Base-by-base conservation (phyloP, 2,888 invertebrate species). In the Balanococcus diminutus region DNA sequence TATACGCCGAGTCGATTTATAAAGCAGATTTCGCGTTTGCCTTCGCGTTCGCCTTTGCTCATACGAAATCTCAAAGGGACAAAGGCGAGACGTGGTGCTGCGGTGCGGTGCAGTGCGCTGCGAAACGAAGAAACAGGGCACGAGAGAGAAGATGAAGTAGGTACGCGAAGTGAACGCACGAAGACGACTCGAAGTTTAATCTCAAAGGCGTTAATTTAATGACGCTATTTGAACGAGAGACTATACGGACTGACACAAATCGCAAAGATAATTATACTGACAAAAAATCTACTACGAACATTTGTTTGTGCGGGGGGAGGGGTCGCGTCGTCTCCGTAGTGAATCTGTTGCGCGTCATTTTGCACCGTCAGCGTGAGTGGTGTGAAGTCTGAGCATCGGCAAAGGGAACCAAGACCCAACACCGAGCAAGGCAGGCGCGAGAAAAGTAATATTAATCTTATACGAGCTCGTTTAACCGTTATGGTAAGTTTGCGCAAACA, bases 321-420 rank as follows among this genome's bases (percentile, higher is more conserved):
- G 22, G 0, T 56, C 56, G 22, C 56, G 22, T 9, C 1, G 16
- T 46, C 2, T 46, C n/a, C n/a, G n/a, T 5, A 28, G 31, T 72
- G 14, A 72, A 72, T 72, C 72, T 72, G 72, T 72, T 72, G 72
- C 72, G 31, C 72, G 14, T 72, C 31, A 72, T 31, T 46, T 56
- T 42, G 42, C 1, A 42, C 42, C 36, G 36, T n/a, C n/a, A n/a
- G n/a, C n/a, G n/a, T n/a, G n/a, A n/a, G n/a, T 36, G 36, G 36
- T 16, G 42, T 3, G 14, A n/a, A n/a, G 39, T 39, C 5, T 11
- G 14, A 3, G 42, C 14, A 2, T 11, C 42, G 3, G 16, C 42
- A 16, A 16, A 16, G 42, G 42, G 14, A 16, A 16, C 36, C 3
- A 5, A 39, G 39, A 8, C 11, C 39, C 6, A 39, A 39, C 11